Evolutionary conservation across 1,140 invertebrate genomes (phyloP).

Genomic region (Diachasmimorpha longicaudata): DNA sequence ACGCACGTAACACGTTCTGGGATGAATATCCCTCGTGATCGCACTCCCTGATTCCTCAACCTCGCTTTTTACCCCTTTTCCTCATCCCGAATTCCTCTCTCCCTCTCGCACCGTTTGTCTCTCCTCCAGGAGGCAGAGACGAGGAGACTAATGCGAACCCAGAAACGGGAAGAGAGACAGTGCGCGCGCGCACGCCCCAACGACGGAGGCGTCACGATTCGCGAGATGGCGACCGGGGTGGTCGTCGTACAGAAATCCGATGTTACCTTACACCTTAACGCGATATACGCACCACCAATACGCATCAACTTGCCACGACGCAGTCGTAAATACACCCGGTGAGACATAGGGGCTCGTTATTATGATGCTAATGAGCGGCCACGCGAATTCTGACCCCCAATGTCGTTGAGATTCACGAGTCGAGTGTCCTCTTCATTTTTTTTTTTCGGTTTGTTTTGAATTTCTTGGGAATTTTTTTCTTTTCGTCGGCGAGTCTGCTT

Average conservation of each 20-base stretch:
- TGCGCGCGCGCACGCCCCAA: not conserved
- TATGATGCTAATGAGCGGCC: conserved; percentile 55
- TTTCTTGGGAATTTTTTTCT: not conserved
- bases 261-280: conserved; percentile 48
- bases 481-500: not conserved
- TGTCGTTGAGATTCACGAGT: conserved; percentile 34
- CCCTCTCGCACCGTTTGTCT: not conserved
- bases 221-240: conserved; percentile 43
- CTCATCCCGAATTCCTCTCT: not conserved
- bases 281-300: conserved; percentile 53
- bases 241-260: conserved; percentile 40
- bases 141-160: too few species aligned
- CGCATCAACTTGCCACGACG: conserved; percentile 48
- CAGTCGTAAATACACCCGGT: conserved; percentile 49
- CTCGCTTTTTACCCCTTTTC: not conserved
- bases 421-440: not conserved
- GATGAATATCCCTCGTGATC: not conserved
- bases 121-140: too few species aligned
- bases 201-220: not conserved
- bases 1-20: conserved; percentile 1
- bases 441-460: not conserved
- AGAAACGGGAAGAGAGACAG: not conserved
- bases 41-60: not conserved
- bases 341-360: conserved; percentile 54
- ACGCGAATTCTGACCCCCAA: conserved; percentile 35